Percentiles rank a stretch among this genome's conserved stretches.
Evolutionary conservation across 1,140 invertebrate species (phyloP).

Genomic region (Papilio glaucus): DNA sequence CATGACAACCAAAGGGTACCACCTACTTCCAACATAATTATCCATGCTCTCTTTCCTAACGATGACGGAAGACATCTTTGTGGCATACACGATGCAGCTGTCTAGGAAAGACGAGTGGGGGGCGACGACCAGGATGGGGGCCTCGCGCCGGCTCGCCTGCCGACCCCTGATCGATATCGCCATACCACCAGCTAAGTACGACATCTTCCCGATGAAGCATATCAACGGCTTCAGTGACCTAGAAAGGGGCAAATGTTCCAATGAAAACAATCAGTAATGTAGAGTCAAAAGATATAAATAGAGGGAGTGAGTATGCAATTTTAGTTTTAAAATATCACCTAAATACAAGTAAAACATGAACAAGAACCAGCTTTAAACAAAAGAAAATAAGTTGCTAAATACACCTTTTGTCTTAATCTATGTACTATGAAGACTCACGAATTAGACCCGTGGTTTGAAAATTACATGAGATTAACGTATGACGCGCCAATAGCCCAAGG

Average conservation of each 20-base stretch:
- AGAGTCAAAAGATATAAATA: background rate
- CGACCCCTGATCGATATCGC: constrained; percentile 90
- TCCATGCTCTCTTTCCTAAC: constrained; percentile 91
- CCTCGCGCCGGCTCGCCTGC: constrained; percentile 88
- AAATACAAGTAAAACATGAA: background rate
- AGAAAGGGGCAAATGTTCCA: constrained; percentile 43
- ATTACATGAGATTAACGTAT: too few species aligned
- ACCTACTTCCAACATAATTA: constrained; percentile 93
- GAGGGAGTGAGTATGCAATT: background rate
- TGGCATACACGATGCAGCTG: constrained; percentile 91
- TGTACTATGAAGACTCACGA: too few species aligned
- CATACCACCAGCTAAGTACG: constrained; percentile 91
- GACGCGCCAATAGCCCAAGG: too few species aligned
- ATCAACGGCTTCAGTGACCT: constrained; percentile 86
- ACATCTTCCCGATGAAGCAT: constrained; percentile 88
- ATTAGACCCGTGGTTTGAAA: too few species aligned
- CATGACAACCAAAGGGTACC: constrained; percentile 22
- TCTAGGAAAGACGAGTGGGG: constrained; percentile 95
- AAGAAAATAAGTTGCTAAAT: too few species aligned
- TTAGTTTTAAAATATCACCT: background rate
- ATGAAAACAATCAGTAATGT: background rate
- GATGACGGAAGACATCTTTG: constrained; percentile 91
- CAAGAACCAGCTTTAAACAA: too few species aligned
- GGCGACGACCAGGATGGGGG: constrained; percentile 92
- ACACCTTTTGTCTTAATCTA: too few species aligned